Evolutionary conservation across 2,797 vertebrate genomes (phyloP).

Genomic region (Coregonus ussuriensis): DNA sequence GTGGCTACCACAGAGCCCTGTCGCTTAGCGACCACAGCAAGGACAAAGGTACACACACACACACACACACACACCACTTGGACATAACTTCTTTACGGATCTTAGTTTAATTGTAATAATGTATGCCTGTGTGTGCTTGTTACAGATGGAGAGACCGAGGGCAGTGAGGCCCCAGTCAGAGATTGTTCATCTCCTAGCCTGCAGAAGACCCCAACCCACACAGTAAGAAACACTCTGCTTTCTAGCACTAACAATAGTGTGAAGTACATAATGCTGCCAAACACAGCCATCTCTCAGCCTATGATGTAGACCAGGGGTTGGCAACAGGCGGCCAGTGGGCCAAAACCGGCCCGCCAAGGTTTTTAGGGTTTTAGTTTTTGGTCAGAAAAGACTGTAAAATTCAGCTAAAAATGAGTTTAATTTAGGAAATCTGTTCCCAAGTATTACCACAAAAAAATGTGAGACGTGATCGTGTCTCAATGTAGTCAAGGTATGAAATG

Average conservation of each 20-base stretch:
- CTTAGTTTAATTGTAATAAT: background rate
- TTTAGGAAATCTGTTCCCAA: too few species aligned
- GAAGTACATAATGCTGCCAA: too few species aligned
- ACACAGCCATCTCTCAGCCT: too few species aligned
- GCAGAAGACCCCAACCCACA: constrained; percentile 86
- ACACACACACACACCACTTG: background rate
- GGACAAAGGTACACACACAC: constrained; percentile 84
- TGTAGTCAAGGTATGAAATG: too few species aligned
- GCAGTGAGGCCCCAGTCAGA: constrained; percentile 74
- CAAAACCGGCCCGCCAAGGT: too few species aligned
- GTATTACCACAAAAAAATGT: too few species aligned
- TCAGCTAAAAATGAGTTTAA: too few species aligned
- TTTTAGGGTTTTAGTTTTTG: too few species aligned
- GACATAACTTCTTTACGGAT: background rate
- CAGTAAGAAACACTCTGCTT: constrained; percentile 72
- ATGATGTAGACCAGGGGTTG: too few species aligned
- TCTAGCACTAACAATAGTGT: background rate
- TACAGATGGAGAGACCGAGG: constrained; percentile 84
- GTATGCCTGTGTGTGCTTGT: background rate
- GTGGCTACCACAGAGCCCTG: constrained; percentile 93
- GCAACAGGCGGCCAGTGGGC: too few species aligned
- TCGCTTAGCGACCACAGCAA: constrained; percentile 92
- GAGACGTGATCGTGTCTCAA: too few species aligned
- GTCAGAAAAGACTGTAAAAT: too few species aligned
- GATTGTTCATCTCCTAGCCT: constrained; percentile 88